Base-by-base conservation (phyloP, 2,113 vertebrate genomes). In the Catharus minimus region DNA sequence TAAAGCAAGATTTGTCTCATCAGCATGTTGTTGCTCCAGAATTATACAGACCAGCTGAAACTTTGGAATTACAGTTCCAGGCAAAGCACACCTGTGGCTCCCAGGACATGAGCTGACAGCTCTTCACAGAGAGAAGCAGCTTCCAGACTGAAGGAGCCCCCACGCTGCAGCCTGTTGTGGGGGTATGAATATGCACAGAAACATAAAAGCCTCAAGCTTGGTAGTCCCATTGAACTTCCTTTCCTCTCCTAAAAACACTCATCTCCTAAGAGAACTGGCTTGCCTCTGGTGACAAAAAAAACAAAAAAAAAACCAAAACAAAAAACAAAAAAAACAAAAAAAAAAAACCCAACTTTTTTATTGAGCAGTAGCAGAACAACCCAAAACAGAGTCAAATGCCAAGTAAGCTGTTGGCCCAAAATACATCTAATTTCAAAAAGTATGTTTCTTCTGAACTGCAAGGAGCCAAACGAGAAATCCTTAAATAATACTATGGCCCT, bases 131-230 rank as follows among this genome's bases (percentile, higher is more conserved):
- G 23, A 23, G 28, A 23, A 19, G 32, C 47, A 71, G 24, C 46
- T 69, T 52, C 68, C n/a, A 6, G 20, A 9, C 52, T 64, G 47
- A 66, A 58, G 47, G 23, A 58, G 17, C 46, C 47, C 32, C 44
- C 62, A 6, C 0, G 0, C 38, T 82, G 11, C 69, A 66, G 38
- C 10, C 16, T 44, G 3, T 32, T 62, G 13, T 5, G 13, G 19
- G 27, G 12, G 2, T 8, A 57, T 12, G 11, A 21, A 24, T 11
- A 36, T 5, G 3, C 23, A 69, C 39, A 74, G 65, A 50, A 71
- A 69, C 20, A 50, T 28, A 47, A 46, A 75, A 7, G 24, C 33
- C n/a, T 58, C 56, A 69, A 38, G 32, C 46, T 13, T 62, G 16
- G 10, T 57, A 82, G 23, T 73, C 38, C 11, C 22, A 57, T 21